Base-by-base conservation (phyloP, 1,140 invertebrate genomes). In the Drosophila novamexicana region DNA sequence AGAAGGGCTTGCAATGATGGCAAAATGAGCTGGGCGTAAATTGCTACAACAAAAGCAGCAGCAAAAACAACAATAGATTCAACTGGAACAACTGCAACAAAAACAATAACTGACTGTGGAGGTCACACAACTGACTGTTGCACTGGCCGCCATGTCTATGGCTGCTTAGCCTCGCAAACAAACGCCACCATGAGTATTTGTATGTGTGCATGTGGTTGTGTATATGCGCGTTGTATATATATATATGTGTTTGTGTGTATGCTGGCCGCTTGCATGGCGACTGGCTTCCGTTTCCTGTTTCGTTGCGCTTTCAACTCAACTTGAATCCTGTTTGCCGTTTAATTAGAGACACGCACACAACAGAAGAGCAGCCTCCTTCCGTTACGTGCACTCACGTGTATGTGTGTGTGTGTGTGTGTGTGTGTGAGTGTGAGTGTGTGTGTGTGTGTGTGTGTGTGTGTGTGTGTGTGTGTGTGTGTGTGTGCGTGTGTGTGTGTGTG, bases 251-350 rank as follows among this genome's bases (percentile, higher is more conserved):
- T 36, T 56, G 40, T 63, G 47, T 12, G 5, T 62, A 50, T 29
- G 53, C 68, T 65, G 61, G 59, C 40, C 53, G 65, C 42, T 47
- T 75, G 79, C 65, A 80, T 89, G 84, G 84, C 77, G 80, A 89
- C 84, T 79, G 84, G 85, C 85, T 90, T 89, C 84, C 84, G 84
- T 89, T 89, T 89, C 84, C 84, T 89, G 84, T 89, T 89, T 89
- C 85, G 85, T 79, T 89, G 81, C 74, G 80, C 84, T 90, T 83
- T 83, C 85, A 81, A 90, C 84, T 90, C 85, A 71, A 89, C 84
- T 89, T 75, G 84, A 89, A 89, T 89, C 84, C 84, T 89, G 84
- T 89, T 89, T 89, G 84, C 84, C 84, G 85, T 89, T 89, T 89
- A 89, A 89, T 89, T 89, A 89, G 84, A 89, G 84, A 90, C 85